Base-by-base conservation (phyloP, 1,140 invertebrate species). In the Phortica variegata region DNA sequence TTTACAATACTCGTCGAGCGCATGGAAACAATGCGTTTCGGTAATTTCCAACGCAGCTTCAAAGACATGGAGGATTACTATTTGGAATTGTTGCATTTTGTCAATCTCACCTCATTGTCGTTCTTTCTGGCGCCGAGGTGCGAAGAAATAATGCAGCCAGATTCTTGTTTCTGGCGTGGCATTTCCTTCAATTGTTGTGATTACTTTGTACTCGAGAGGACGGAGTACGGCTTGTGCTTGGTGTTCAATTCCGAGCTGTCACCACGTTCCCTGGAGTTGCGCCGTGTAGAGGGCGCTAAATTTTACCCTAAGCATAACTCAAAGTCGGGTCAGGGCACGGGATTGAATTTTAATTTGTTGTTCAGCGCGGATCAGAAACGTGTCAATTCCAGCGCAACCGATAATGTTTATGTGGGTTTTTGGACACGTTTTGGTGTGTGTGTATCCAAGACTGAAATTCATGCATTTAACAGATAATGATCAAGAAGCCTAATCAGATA, bases 221-320 rank as follows among this genome's bases (percentile, higher is more conserved):
- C 65, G 0, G 69, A 73, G 33, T 58, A 48, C 29, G 69, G 69
- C 3, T 31, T 57, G 10, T 73, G 69, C 29, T 47, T 65, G 15
- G 40, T 68, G 0, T 73, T 69, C 26, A 73, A 73, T 20, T 73
- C 69, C 1, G 52, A 56, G 6, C 2, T 72, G 0, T 68, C 68
- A 0, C 29, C 21, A 0, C 37, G 13, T 0, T 68, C 68, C 0
- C 29, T 26, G 13, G 34, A 16, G 6, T 51, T 71, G 9, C 40
- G 39, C 15, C 2, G 47, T 9, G 33, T 18, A 6, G 48, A 58
- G 7, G 68, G 68, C 0, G 3, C 1, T 3, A 17, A 42, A 0
- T 72, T 49, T 18, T 72, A 72, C 53, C 68, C 68, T 0, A 47
- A 29, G 13, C 68, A 72, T 8, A 72, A 65, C 26, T 59, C 63